Evolutionary conservation across 2,113 vertebrate genomes (phyloP).

Genomic region (Notothenia coriiceps): DNA sequence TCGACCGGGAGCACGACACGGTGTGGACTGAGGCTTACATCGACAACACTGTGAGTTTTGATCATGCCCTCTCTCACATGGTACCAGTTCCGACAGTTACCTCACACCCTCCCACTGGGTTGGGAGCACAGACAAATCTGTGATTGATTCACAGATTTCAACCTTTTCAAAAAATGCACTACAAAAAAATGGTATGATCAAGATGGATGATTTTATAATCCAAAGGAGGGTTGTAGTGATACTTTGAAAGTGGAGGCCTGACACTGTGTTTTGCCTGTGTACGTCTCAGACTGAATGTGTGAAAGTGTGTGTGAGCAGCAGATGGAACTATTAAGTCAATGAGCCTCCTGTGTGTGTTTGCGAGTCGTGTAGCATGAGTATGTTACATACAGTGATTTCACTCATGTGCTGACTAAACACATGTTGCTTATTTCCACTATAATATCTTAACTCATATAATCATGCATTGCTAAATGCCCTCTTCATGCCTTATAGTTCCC

Average conservation of each 20-base stretch:
- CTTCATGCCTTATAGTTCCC: neutral
- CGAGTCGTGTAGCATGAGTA: conserved; percentile 88
- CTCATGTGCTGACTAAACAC: conserved; percentile 69
- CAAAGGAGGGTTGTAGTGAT: neutral
- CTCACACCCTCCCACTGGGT: neutral
- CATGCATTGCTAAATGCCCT: neutral
- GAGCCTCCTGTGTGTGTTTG: conserved; percentile 90
- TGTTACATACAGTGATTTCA: conserved; percentile 83
- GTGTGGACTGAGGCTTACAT: conserved; percentile 99
- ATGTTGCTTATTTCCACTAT: neutral
- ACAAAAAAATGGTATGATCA: conserved; percentile 8
- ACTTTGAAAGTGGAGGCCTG: conserved; percentile 8
- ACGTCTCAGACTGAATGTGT: conserved; percentile 33
- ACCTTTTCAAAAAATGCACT: neutral
- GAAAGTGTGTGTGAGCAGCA: conserved; percentile 68
- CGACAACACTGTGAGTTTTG: conserved; percentile 95
- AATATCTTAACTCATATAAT: conserved; percentile 6
- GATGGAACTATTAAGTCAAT: conserved; percentile 95
- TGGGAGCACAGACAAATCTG: neutral
- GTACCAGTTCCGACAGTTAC: neutral
- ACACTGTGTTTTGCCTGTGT: conserved; percentile 32
- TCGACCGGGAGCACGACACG: conserved; percentile 96
- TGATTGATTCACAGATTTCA: neutral
- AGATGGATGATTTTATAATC: neutral
- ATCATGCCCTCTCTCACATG: neutral